Evolutionary conservation across 2,797 vertebrate species (phyloP), one percentile per base, ranked within the genome.

Genomic region (Myotis planiceps): DNA sequence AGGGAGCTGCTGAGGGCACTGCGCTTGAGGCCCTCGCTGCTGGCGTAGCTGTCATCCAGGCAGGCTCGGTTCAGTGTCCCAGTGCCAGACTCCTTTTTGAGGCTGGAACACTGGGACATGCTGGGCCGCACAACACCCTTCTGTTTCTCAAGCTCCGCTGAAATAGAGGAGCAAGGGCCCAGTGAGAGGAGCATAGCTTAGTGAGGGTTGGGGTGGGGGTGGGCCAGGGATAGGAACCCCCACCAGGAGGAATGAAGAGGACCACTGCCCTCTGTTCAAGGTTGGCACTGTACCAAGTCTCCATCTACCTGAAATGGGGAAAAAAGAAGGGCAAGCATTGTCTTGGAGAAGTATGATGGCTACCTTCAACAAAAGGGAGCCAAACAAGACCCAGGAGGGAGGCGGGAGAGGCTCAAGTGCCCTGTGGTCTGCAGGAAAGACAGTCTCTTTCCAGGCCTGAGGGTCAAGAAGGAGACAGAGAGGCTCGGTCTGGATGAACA

Each of bases 121-220:
- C 99, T 99, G 86, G 99, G 99, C 9, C 99, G 98, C 55, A 99
- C 99, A 49, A 99, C 99, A 0, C 99, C 99, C 96, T 99, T 99
- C 99, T 99, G 99, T 84, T 99, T 99, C 95, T 99, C 99, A 2
- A 99, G 98, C 97, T 99, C 99, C 55, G 99, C 99, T 99, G 99
- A 19, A 97, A 95, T 15, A 88, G 92, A 97, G 21, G 27, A 4
- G 15, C 1, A 18, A 16, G 47, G 14, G 63, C 9, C 25, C 0
- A 1, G 66, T 95, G 45, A 96, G 92, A 9, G 71, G 21, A 9
- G 60, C 29, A 5, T 0, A 12, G 81, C 51, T 45, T 1, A 0
- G 1, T 2, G 45, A 8, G 9, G 51, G 42, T 2, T 2, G 4
- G 10, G n/a, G 29, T 0, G 7, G 27, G 2, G 6, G 1, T 13